Evolutionary conservation across 37 sponge, comb jelly and placozoan species (phyloP).

Genomic region (Theonella swinhoei): DNA sequence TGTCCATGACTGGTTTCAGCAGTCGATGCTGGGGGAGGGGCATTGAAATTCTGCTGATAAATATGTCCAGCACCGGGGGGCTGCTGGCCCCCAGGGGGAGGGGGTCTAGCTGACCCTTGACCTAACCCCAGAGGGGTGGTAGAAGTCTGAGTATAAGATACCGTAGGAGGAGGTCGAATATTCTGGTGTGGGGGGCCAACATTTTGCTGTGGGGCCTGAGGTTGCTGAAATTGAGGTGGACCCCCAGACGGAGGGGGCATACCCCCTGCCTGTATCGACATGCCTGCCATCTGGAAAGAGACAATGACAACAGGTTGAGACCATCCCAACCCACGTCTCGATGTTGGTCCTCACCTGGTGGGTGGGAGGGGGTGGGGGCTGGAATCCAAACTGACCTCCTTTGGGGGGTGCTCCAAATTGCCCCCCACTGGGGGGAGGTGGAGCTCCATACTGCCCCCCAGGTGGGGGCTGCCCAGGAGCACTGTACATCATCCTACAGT

Average conservation of each 20-base stretch:
- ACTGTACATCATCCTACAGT: constrained; percentile 29
- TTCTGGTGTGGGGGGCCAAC: too few relatives aligned
- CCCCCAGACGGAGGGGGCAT: neutral
- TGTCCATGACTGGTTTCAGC: too few relatives aligned
- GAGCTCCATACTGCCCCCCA: neutral
- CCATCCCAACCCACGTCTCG: too few relatives aligned
- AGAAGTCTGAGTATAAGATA: too few relatives aligned
- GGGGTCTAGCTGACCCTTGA: too few relatives aligned
- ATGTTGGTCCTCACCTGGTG: neutral
- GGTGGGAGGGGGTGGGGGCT: neutral
- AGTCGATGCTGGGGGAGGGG: neutral
- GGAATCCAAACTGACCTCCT: neutral
- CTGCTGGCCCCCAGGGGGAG: neutral
- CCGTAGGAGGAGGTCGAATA: too few relatives aligned
- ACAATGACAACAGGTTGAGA: too few relatives aligned
- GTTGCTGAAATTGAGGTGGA: neutral
- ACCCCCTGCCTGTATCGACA: constrained; percentile 17
- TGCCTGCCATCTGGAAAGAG: constrained; percentile 40
- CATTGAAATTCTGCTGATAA: neutral
- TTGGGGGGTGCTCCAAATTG: neutral
- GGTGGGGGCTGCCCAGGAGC: constrained; percentile 1
- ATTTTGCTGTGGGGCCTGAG: too few relatives aligned
- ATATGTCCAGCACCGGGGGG: too few relatives aligned
- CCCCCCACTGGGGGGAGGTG: neutral
- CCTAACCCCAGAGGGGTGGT: too few relatives aligned